Percentiles rank a stretch among this genome's conserved stretches.
Conservation (phyloP, 1,140 invertebrate genomes). For the Rhysida immarginata region DNA sequence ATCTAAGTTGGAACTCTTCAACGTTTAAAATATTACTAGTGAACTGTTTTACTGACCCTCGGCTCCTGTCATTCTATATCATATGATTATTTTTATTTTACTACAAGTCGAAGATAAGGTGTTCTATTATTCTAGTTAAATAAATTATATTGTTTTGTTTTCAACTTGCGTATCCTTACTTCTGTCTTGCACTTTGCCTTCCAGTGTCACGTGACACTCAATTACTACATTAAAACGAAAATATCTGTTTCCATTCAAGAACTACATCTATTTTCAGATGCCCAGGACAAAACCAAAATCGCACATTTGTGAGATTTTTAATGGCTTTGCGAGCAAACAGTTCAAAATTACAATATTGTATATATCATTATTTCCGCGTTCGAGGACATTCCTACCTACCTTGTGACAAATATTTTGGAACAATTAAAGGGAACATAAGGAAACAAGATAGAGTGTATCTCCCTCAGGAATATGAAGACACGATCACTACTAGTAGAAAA, state of each 20-base stretch:
- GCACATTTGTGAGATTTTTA: neutral
- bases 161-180: too few relatives aligned
- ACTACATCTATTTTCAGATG: neutral
- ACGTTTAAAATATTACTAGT: too few relatives aligned
- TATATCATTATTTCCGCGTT: conserved; percentile 18
- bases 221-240: neutral
- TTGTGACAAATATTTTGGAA: conserved; percentile 23
- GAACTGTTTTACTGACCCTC: too few relatives aligned
- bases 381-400: conserved; percentile 24
- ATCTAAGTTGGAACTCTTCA: too few relatives aligned
- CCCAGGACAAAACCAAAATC: neutral
- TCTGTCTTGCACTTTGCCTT: too few relatives aligned
- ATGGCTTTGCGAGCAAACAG: neutral
- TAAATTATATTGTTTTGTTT: too few relatives aligned
- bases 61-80: too few relatives aligned
- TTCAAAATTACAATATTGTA: neutral
- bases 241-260: neutral
- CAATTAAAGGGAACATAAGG: conserved; percentile 17
- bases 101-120: too few relatives aligned
- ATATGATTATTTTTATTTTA: too few relatives aligned
- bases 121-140: too few relatives aligned
- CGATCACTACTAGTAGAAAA: neutral
- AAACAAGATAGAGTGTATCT: neutral
- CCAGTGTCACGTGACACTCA: too few relatives aligned
- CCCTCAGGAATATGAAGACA: neutral